These are phyloP conservation scores for Rynchops niger DNA, from an alignment of 2,113 vertebrate genomes.

Conservation along the genomic window DNA sequence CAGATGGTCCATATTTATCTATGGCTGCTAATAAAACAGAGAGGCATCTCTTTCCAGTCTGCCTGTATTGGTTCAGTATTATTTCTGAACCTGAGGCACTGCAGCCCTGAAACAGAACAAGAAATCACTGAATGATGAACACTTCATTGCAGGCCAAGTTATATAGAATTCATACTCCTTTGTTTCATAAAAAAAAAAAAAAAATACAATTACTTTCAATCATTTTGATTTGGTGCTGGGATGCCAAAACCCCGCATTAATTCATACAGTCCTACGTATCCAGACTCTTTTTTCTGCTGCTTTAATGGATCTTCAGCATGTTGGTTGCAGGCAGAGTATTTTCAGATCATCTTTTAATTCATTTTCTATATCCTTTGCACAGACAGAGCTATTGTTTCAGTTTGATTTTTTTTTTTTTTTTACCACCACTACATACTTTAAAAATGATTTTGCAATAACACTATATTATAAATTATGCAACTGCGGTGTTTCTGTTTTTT, in stretches of 20 bases:
- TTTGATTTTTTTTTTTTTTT: neutral
- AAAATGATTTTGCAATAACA: neutral
- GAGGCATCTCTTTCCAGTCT: neutral
- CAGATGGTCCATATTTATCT: fast-evolving
- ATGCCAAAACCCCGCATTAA: neutral
- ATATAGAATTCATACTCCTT: neutral
- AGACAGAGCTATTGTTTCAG: neutral
- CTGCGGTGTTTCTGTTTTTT: neutral
- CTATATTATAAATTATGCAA: neutral
- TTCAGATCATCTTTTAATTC: neutral
- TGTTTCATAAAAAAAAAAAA: neutral
- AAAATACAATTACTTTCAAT: neutral
- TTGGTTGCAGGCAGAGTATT: neutral
- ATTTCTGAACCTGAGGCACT: neutral
- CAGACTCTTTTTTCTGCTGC: neutral
- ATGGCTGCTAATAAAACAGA: neutral
- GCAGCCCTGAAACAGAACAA: neutral
- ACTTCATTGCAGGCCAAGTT: neutral
- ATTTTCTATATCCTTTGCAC: neutral
- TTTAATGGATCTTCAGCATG: neutral
- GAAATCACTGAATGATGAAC: neutral
- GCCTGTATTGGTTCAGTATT: fast-evolving
- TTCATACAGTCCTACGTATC: neutral
- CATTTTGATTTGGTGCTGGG: neutral
- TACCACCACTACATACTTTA: too few species aligned